Evolutionary conservation across 2,797 vertebrate species (phyloP), one percentile per base, ranked within the genome.

Genomic region (Cichlasoma orientale): DNA sequence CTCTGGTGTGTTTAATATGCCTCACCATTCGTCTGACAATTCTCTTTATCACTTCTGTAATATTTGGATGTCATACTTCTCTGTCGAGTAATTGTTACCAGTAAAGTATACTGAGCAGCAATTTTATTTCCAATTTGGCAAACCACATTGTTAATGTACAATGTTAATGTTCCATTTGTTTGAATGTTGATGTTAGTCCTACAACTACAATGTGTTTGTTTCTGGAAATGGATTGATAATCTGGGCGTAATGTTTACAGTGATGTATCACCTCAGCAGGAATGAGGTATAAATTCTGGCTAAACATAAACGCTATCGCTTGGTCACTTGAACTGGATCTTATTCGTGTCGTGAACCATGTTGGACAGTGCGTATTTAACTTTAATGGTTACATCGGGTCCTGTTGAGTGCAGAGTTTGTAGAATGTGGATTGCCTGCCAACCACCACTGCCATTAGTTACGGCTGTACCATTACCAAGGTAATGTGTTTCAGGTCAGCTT

Each of bases 401-500:
- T 19, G 54, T 77, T 72, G 75, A 84, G 75, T 76, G 82, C 80
- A 77, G 86, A 79, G 58, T 78, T 86, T 84, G 84, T 84, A 83
- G 79, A 86, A 90, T 73, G 83, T 79, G 72, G 52, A 84, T 74
- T 56, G 85, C 23, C 86, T 88, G 88, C 90, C 82, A 89, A 78
- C 82, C 83, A 76, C 73, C 54, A 75, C 81, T 13, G 78, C 81
- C 82, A 89, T 90, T 87, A 86, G 78, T 90, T 91, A 90, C 16
- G 23, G 75, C 56, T 71, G 84, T 59, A 74, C 82, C 74, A 88
- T 85, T 86, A 86, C 79, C 77, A 72, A 73, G 82, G 79, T 90
- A 86, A 92, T 90, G 82, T 78, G 85, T 88, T 84, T 87, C 80
- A 84, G 87, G 89, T 87, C 88, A 87, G 86, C 69, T 91, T 82